Conservation (phyloP, 2,113 vertebrate species). For the Rhodinocichla rosea region DNA sequence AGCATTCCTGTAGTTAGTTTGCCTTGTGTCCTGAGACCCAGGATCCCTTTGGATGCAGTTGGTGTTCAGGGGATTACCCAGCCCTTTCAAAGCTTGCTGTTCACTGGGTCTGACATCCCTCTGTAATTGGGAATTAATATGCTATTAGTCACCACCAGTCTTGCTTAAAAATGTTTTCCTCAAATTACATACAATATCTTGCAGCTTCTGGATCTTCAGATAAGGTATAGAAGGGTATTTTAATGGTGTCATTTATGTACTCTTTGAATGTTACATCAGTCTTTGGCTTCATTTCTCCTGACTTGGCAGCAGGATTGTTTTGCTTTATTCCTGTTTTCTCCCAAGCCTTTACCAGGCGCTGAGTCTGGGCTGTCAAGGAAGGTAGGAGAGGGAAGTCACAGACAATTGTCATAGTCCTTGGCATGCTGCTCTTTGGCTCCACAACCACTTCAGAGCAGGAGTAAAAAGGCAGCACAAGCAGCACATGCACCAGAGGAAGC, state of each 20-base stretch:
- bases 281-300: neutral
- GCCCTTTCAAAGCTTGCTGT: neutral
- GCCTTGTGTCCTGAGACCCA: neutral
- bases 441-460: neutral
- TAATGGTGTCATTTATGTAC: neutral
- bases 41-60: neutral
- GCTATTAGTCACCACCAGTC: neutral
- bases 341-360: neutral
- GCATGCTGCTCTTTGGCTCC: neutral
- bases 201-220: neutral
- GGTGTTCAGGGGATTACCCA: neutral
- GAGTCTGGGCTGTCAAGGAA: neutral
- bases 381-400: neutral
- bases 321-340: neutral
- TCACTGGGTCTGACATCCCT: neutral
- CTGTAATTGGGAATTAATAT: neutral
- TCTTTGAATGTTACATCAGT: neutral
- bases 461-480: neutral
- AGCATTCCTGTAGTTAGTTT: neutral
- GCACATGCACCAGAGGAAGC: fast-evolving
- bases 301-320: neutral
- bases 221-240: neutral
- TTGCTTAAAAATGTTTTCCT: neutral
- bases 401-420: neutral
- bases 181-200: neutral